phyloP scores from a whole-genome alignment of 2,113 vertebrate genomes.

The Indri indri region DNA sequence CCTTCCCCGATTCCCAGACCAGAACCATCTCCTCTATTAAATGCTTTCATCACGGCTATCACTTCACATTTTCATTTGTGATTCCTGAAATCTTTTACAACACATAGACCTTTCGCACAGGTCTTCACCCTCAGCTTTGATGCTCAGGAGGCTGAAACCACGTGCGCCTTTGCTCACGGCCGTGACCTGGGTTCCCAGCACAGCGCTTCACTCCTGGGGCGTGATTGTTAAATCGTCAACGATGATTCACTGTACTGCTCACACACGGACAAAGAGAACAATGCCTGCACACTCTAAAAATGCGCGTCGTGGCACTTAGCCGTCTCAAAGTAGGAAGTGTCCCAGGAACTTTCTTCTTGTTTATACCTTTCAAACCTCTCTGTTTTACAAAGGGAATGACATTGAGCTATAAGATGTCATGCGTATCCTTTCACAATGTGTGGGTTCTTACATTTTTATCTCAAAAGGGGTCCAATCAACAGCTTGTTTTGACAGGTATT shows the following conservation, averaged over 20 bases:
- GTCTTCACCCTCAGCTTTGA: accelerated
- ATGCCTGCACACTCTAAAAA: accelerated
- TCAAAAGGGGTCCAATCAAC: constrained; percentile 37
- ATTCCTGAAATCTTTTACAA: too few species aligned
- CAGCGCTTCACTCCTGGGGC: accelerated
- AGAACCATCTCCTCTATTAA: neutral
- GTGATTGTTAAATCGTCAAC: neutral
- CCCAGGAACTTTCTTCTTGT: neutral
- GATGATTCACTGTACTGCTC: too few species aligned
- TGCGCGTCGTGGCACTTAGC: accelerated
- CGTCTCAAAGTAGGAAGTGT: too few species aligned
- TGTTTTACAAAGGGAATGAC: neutral
- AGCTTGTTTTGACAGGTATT: constrained; percentile 74
- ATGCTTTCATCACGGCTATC: too few species aligned
- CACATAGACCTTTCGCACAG: accelerated
- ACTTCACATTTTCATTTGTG: accelerated
- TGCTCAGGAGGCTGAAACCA: accelerated
- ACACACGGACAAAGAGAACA: neutral
- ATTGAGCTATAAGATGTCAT: constrained; percentile 30
- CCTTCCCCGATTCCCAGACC: neutral
- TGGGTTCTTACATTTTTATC: constrained; percentile 55
- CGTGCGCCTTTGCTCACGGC: accelerated
- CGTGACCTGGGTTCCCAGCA: too few species aligned
- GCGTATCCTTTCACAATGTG: neutral
- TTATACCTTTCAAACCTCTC: neutral